Evolutionary conservation across 2,888 invertebrate species (phyloP), one percentile per base, ranked within the genome.

Genomic region (Orthosia cruda): DNA sequence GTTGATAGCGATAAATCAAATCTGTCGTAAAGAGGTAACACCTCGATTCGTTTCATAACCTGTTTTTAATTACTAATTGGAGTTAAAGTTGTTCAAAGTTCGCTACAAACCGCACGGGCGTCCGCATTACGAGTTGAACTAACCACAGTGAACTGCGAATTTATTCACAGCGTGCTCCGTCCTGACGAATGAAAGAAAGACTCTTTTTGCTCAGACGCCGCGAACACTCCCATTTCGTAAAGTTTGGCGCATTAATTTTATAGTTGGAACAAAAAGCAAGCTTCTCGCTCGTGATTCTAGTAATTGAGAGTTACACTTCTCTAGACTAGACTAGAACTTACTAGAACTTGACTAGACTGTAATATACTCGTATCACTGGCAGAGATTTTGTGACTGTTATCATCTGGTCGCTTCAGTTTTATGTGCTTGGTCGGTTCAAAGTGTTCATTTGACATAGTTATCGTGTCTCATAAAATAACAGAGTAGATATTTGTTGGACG

Each of bases 1-100:
- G 70, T 65, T 55, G 63, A 68, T 74, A 59, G 50, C 71, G 67
- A 77, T 83, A 80, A 81, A 79, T 85, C 77, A 87, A 75, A 77
- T 68, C 55, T 68, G 70, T 85, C 73, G 71, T 71, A 75, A 80
- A 71, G 75, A 64, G 67, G 72, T 66, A 81, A 87, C 80, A 78
- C 78, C 69, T 81, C 77, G 68, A 81, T 80, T 79, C 77, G 63
- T 74, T 79, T 74, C 55, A 75, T 76, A 73, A 78, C 83, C 64
- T 78, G 78, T 87, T 87, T 85, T 87, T 88, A n/a, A n/a, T n/a
- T n/a, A n/a, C n/a, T n/a, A 88, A 87, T 87, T 85, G 86, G 79
- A 84, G 81, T 86, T 82, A 65, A 84, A 89, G 74, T 89, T 85
- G 81, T 87, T 78, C 68, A 57, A 84, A 88, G 74, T 89, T 87